Evolutionary conservation across 30 jellyfish, hydroid and myxozoan species (phyloP), one percentile per base, ranked within the genome.

Genomic region (Pelagia noctiluca): DNA sequence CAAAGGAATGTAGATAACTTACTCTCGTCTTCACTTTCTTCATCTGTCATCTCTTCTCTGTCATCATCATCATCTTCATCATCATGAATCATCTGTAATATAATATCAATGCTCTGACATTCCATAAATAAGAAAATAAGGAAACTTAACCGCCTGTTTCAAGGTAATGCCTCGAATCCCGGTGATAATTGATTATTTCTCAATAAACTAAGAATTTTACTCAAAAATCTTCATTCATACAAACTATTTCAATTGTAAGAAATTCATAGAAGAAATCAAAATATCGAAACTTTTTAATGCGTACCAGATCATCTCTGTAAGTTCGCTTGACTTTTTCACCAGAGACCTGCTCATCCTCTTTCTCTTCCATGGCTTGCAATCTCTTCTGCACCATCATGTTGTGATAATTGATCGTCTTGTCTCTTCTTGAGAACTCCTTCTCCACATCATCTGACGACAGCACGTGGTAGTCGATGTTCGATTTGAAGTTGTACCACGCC

Each of bases 401-500:
- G 62, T 76, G 93, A 46, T 64, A 87, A 62, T 88, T 93, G 19
- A 93, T 69, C 0, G 97, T 93, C 24, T 88, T 77, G 69, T 87
- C 98, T 29, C 98, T 77, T 61, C 82, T 93, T 38, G 98, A 82
- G 32, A 93, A 93, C 50, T 93, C 98, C 26, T 83, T 92, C 63
- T 93, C 98, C 0, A 78, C 98, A 68, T 93, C 97, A 68, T 93
- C 98, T 8, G 92, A 57, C 11, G 95, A 87, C 81, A 93, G 48
- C 22, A 96, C 89, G 37, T 78, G 80, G 73, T 93, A 93, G 50
- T 78, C 77, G 65, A 93, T 87, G 52, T 80, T 92, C 21, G 98
- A 96, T 54, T 81, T 76, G 77, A 93, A 93, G n/a, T 62, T 93
- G 72, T 86, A 93, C 98, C 98, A 93, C 22, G 98, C 98, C 57